Percentiles rank a stretch among this genome's conserved stretches.
Evolutionary conservation across 2,888 invertebrate species (phyloP).

Genomic region (Drosophila silvestris): DNA sequence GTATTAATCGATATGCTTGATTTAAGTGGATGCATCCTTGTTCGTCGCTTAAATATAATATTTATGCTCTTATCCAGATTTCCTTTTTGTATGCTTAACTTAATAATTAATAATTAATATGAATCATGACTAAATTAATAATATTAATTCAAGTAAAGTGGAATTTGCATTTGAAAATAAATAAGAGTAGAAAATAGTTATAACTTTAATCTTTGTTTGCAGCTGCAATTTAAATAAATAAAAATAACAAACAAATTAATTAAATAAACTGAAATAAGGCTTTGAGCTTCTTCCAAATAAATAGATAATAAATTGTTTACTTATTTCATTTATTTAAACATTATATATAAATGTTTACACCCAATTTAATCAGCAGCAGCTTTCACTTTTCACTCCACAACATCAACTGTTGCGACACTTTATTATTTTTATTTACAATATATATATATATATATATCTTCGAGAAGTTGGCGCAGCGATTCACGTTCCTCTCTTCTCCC

Average conservation of each 20-base stretch:
- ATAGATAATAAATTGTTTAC: background rate
- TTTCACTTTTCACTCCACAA: no score
- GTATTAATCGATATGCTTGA: background rate
- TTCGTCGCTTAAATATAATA: background rate
- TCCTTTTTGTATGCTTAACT: background rate
- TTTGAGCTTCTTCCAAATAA: background rate
- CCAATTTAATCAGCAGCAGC: no score
- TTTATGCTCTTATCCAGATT: background rate
- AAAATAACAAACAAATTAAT: background rate
- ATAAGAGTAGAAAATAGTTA: no score
- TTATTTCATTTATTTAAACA: background rate
- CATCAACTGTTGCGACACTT: no score
- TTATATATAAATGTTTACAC: conserved; percentile 1
- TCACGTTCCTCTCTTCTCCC: conserved; percentile 1
- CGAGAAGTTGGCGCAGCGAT: conserved; percentile 12
- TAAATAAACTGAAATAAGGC: background rate
- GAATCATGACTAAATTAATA: background rate
- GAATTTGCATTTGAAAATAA: background rate
- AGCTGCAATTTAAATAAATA: background rate
- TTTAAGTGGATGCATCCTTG: background rate
- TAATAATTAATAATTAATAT: background rate
- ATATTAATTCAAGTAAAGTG: background rate
- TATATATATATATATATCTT: background rate
- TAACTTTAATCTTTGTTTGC: no score
- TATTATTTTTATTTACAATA: background rate